A percentile compares a stretch with the other conserved stretches of the same genome.
Conservation (phyloP, 2,888 invertebrate species). For the Mimumesa dahlbomi region DNA sequence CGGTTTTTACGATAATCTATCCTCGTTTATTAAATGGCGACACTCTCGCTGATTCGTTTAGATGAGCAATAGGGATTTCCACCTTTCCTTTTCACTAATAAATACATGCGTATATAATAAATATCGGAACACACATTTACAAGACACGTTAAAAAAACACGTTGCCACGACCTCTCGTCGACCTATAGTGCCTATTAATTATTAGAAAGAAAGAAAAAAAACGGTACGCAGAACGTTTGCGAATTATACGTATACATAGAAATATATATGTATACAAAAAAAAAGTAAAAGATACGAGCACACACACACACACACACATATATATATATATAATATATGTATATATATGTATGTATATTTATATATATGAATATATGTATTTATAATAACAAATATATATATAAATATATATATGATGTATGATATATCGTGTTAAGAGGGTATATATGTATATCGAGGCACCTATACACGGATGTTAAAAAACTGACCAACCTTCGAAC, state of each 20-base stretch:
- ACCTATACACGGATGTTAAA: no score
- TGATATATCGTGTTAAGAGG: no score
- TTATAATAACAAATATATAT: no score
- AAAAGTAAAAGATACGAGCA: not conserved
- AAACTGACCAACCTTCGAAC: no score
- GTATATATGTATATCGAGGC: no score
- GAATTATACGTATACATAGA: conserved; percentile 45
- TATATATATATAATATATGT: no score
- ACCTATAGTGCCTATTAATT: conserved; percentile 66
- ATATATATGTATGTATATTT: no score
- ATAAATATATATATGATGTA: no score
- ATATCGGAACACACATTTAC: no score
- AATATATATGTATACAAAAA: conserved; percentile 12
- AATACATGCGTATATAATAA: conserved; percentile 40
- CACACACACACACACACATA: conserved; percentile 4
- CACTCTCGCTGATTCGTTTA: not conserved
- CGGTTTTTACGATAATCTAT: conserved; percentile 34
- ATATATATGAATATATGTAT: no score
- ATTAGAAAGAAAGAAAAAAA: no score
- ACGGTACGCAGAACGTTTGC: conserved; percentile 40
- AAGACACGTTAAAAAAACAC: no score
- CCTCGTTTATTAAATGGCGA: not conserved
- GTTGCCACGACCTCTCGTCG: conserved; percentile 58
- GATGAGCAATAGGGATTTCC: conserved; percentile 4
- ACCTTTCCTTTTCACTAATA: conserved; percentile 23